These are phyloP conservation scores for Cyprinodon tularosa DNA, from an alignment of 2,113 vertebrate species.

Conservation along the genomic window DNA sequence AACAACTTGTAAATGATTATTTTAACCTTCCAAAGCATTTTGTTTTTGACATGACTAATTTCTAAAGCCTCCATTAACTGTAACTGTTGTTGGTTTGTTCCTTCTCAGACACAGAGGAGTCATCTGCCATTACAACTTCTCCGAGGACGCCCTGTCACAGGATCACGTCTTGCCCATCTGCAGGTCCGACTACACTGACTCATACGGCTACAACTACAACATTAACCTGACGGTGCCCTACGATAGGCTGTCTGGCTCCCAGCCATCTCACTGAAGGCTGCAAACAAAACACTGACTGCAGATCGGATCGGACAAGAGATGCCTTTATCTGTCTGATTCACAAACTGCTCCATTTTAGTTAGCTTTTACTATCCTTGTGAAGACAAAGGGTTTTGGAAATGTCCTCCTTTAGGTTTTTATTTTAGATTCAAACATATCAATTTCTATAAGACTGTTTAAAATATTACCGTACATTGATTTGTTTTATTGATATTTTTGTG, in stretches of 20 bases:
- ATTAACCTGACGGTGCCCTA: conserved; percentile 87
- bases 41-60: neutral
- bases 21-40: too few relatives aligned
- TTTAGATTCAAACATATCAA: neutral
- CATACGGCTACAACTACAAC: conserved; percentile 87
- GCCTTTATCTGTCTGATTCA: conserved; percentile 17
- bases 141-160: conserved; percentile 78
- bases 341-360: conserved; percentile 4
- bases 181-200: conserved; percentile 81
- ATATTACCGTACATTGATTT: neutral
- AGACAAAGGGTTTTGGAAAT: conserved; percentile 4
- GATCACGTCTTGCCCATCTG: conserved; percentile 90
- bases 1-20: too few relatives aligned
- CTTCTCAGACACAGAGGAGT: conserved; percentile 85
- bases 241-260: conserved; percentile 71
- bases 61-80: neutral
- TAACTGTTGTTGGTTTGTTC: neutral
- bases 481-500: neutral
- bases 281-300: neutral
- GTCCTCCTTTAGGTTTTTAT: neutral
- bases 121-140: conserved; percentile 91
- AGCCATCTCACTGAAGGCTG: conserved; percentile 43
- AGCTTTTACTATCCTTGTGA: neutral
- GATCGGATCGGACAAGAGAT: neutral
- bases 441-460: neutral